Evolutionary conservation across 92 coral and sea anemone genomes (phyloP).

Genomic region (Palythoa heliodiscus): DNA sequence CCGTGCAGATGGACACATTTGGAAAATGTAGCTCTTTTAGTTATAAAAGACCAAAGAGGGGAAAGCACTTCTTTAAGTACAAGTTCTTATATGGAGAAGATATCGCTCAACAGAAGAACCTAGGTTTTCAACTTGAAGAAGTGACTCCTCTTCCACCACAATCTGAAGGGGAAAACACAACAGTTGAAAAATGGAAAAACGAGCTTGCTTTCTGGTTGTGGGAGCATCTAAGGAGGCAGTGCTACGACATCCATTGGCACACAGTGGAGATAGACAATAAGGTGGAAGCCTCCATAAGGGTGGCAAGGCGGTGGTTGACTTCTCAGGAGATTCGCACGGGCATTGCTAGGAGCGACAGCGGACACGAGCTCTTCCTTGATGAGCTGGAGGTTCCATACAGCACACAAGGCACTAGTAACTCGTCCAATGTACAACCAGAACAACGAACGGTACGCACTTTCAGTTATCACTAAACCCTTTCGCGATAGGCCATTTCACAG

Average conservation of each 20-base stretch:
- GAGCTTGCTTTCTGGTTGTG: constrained; percentile 10
- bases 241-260: background rate
- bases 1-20: background rate
- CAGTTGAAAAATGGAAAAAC: constrained; percentile 9
- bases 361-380: background rate
- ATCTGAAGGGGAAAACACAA: background rate
- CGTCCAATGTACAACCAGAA: background rate
- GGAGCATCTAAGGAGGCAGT: background rate
- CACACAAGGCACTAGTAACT: background rate
- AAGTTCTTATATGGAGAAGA: background rate
- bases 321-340: background rate
- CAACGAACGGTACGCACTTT: background rate
- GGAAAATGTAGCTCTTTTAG: background rate
- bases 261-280: background rate
- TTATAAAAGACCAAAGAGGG: background rate
- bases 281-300: background rate
- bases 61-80: background rate
- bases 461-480: background rate
- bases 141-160: constrained; percentile 1
- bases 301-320: background rate
- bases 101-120: background rate
- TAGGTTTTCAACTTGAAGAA: constrained; percentile 1
- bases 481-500: too few relatives aligned
- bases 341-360: background rate
- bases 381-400: background rate